Evolutionary conservation across 2,797 vertebrate genomes (phyloP).

Genomic region (Coregonus sp.): DNA sequence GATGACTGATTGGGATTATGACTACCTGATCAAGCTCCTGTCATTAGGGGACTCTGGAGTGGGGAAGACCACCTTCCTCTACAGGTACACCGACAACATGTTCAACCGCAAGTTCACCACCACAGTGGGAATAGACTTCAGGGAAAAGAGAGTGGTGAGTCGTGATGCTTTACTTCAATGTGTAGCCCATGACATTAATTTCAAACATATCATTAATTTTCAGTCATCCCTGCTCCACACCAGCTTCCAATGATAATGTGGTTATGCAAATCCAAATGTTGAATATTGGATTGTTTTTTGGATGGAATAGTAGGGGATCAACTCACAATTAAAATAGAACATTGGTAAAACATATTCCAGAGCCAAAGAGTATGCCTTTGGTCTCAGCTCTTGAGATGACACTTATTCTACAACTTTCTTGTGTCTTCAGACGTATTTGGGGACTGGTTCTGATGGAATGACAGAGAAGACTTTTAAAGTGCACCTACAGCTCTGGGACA

Average conservation of each 20-base stretch:
- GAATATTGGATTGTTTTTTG: background rate
- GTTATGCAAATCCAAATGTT: background rate
- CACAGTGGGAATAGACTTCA: conserved; percentile 93
- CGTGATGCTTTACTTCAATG: conserved; percentile 20
- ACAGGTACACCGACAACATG: conserved; percentile 93
- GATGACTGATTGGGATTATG: conserved; percentile 92
- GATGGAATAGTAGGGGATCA: background rate
- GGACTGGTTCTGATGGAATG: conserved; percentile 79
- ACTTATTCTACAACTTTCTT: background rate
- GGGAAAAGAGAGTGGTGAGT: conserved; percentile 95
- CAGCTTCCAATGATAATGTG: background rate
- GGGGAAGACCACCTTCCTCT: conserved; percentile 96
- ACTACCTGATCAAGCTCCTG: conserved; percentile 98
- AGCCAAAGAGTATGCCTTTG: background rate
- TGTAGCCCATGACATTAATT: background rate
- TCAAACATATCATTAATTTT: background rate
- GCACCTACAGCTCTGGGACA: conserved; percentile 97
- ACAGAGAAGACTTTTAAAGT: conserved; percentile 85
- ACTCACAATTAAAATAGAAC: background rate
- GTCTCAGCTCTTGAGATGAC: background rate
- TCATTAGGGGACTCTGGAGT: conserved; percentile 96
- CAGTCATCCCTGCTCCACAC: background rate
- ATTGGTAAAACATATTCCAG: background rate
- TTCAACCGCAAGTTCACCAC: conserved; percentile 94
- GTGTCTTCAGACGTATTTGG: conserved; percentile 78